Evolutionary conservation across 2,888 invertebrate species (phyloP).

Genomic region (Erebia ligea): DNA sequence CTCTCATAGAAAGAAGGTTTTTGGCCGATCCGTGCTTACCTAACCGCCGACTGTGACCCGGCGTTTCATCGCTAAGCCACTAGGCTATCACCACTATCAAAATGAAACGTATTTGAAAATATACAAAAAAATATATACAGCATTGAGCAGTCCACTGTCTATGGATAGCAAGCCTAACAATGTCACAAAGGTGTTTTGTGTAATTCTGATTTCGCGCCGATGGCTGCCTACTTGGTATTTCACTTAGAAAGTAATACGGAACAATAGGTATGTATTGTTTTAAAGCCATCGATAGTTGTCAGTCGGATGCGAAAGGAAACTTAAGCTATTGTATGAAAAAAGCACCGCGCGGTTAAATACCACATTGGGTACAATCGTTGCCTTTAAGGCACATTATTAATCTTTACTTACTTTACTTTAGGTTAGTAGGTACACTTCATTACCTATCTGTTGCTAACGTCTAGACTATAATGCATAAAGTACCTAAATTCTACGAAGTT

Average conservation of each 20-base stretch:
- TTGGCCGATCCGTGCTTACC: too few species aligned
- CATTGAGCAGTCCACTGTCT: neutral
- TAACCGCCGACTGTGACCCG: too few species aligned
- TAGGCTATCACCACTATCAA: too few species aligned
- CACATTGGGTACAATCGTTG: neutral
- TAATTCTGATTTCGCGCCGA: conserved; percentile 67
- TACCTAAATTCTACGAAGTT: neutral
- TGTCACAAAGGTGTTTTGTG: conserved; percentile 56
- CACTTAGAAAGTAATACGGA: conserved; percentile 67
- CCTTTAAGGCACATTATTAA: neutral
- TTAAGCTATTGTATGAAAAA: conserved; percentile 36
- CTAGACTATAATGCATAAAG: neutral
- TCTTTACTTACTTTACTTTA: too few species aligned
- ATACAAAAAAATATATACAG: neutral
- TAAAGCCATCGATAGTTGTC: conserved; percentile 62
- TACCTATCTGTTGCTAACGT: too few species aligned
- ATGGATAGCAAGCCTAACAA: conserved; percentile 29
- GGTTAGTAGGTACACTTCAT: too few species aligned
- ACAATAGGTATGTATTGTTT: conserved; percentile 67
- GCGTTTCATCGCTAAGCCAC: too few species aligned
- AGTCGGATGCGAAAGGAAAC: conserved; percentile 39
- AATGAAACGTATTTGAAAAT: neutral
- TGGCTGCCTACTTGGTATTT: conserved; percentile 54
- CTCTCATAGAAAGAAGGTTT: too few species aligned
- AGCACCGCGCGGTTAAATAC: neutral